Base-by-base conservation (phyloP, 1,140 invertebrate genomes). In the Holotrichia oblita region DNA sequence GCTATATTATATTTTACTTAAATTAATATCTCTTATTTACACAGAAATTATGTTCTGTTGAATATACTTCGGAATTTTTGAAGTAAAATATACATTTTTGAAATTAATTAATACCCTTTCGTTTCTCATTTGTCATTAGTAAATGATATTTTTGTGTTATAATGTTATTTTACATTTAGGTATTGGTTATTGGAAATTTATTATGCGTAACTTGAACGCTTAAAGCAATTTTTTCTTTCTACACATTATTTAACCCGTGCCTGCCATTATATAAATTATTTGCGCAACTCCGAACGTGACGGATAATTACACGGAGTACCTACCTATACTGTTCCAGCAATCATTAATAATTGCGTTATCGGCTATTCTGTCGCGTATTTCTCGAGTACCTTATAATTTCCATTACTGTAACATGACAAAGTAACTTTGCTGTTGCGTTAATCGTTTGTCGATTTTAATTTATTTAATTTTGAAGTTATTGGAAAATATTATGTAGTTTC, bases 261-360 rank as follows among this genome's bases (percentile, higher is more conserved):
- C 27, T 34, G 27, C 27, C 6, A 17, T 44, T 14, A 44, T 44
- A 6, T 55, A 55, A 55, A 14, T 55, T 55, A 6, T 17, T n/a
- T 55, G n/a, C 17, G 48, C n/a, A 55, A 55, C 14, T 55, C 17
- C 17, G 17, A 55, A 55, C 48, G 48, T 55, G 48, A 55, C 48
- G 0, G 48, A n/a, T 55, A 55, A 55, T 55, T 55, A 55, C 48
- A n/a, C n/a, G 48, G n/a, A 55, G n/a, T 17, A 17, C 48, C n/a
- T n/a, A n/a, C n/a, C 17, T 55, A 55, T 55, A 55, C 48, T 55
- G 48, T 55, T 55, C 48, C 14, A 55, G 17, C 48, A 55, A 17
- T 55, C n/a, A 55, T 14, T n/a, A 55, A 55, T 55, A 55, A 55
- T 55, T 55, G 14, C 48, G n/a, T 55, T 55, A 55, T 55, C 48